Percentiles rank a stretch among this genome's conserved stretches.
Evolutionary conservation across 1,140 invertebrate species (phyloP).

Genomic region (Hylaeus anthracinus): DNA sequence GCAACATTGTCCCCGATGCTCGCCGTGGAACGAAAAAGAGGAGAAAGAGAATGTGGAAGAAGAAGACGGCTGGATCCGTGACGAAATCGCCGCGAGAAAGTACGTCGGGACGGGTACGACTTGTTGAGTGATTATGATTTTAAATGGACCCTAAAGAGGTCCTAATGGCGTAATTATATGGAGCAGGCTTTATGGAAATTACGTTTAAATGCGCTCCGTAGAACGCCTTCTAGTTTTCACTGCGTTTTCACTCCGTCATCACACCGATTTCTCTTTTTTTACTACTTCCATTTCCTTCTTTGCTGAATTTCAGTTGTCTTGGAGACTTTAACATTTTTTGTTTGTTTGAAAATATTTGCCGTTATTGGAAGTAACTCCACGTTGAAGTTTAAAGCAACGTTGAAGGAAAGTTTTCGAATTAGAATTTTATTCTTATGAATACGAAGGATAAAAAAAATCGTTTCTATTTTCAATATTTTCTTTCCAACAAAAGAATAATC

Average conservation of each 20-base stretch:
- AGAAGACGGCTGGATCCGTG: background rate
- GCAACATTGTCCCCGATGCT: constrained; percentile 52
- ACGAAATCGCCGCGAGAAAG: constrained; percentile 52
- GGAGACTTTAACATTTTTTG: too few species aligned
- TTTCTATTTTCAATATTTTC: too few species aligned
- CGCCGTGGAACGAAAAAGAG: constrained; percentile 20
- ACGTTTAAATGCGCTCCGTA: constrained; percentile 53
- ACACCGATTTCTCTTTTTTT: background rate
- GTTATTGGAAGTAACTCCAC: too few species aligned
- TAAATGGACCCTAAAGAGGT: constrained; percentile 62
- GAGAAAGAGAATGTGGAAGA: too few species aligned
- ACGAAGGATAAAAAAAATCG: too few species aligned
- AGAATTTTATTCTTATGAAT: too few species aligned
- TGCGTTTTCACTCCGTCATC: constrained; percentile 23
- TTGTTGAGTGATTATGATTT: constrained; percentile 65
- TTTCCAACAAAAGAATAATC: too few species aligned
- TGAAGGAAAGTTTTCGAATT: too few species aligned
- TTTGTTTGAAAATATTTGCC: too few species aligned
- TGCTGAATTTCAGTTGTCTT: background rate
- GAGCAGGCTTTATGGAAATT: constrained; percentile 60
- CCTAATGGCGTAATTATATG: constrained; percentile 62
- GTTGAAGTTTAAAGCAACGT: too few species aligned
- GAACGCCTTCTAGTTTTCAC: constrained; percentile 49
- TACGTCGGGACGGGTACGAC: constrained; percentile 34
- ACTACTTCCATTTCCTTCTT: background rate